Percentiles rank a stretch among this genome's conserved stretches.
These are phyloP conservation scores for Phallusia fumigata DNA, from an alignment of 23 tunicate species.

Conservation along the genomic window DNA sequence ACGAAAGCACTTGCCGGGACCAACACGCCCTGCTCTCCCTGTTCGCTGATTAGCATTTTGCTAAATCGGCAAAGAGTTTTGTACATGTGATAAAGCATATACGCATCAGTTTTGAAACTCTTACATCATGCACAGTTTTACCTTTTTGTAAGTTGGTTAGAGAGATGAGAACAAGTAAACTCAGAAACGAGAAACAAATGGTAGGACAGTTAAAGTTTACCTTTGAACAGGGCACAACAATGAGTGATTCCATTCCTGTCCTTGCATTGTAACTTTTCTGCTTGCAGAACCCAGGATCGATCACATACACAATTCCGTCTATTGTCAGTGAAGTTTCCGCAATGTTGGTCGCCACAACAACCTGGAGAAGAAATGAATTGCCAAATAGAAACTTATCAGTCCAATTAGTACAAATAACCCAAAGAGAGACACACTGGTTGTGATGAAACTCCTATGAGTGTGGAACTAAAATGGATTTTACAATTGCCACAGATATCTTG, in stretches of 20 bases:
- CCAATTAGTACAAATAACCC: no score
- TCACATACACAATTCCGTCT: conserved; percentile 94
- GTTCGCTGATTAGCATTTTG: conserved; percentile 95
- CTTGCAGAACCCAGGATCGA: conserved; percentile 97
- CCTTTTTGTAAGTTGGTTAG: no score
- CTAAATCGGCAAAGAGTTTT: background rate
- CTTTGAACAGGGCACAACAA: conserved; percentile 92
- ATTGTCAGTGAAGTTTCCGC: conserved; percentile 97
- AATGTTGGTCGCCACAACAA: conserved; percentile 91
- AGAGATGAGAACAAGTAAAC: no score
- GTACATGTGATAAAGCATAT: no score
- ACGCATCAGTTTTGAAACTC: no score
- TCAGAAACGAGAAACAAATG: no score
- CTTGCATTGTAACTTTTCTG: conserved; percentile 96
- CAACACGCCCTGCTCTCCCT: conserved; percentile 97
- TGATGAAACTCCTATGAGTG: background rate
- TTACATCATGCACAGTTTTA: no score
- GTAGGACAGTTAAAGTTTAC: conserved; percentile 15
- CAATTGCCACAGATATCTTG: no score
- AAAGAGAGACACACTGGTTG: no score
- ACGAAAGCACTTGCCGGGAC: conserved; percentile 97
- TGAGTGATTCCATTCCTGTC: conserved; percentile 96
- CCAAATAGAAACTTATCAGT: no score
- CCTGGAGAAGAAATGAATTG: no score
- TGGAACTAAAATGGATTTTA: background rate